phyloP scores from a whole-genome alignment of 2,888 invertebrate genomes.

The Ennomos quercinarius region DNA sequence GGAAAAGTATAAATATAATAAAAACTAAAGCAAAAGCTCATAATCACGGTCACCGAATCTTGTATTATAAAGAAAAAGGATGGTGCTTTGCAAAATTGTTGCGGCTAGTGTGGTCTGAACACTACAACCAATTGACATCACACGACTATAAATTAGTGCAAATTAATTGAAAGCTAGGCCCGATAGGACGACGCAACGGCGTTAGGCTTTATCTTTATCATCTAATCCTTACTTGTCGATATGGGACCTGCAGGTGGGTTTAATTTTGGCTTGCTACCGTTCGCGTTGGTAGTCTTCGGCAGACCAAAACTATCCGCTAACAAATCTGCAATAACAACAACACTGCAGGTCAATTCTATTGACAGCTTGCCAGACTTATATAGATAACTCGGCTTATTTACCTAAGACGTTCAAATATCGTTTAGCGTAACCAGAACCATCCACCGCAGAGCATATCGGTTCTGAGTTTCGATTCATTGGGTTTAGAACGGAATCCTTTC shows the following conservation, averaged over 20 bases:
- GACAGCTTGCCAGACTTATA: conserved; percentile 11
- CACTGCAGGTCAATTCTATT: conserved; percentile 54
- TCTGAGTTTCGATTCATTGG: no score
- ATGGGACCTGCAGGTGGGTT: conserved; percentile 57
- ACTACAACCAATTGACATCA: conserved; percentile 33
- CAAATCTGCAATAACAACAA: conserved; percentile 73
- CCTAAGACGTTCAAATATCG: no score
- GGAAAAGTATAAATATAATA: no score
- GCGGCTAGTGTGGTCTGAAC: conserved; percentile 57
- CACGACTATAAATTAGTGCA: conserved; percentile 30
- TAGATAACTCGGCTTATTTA: not conserved
- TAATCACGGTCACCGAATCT: conserved; percentile 14
- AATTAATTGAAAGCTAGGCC: conserved; percentile 30
- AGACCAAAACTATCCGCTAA: conserved; percentile 79
- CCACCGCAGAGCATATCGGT: no score
- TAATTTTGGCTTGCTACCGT: conserved; percentile 68
- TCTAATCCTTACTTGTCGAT: conserved; percentile 68
- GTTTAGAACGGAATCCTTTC: no score
- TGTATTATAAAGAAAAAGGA: conserved; percentile 5
- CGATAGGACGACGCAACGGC: conserved; percentile 10
- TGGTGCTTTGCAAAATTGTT: conserved; percentile 52
- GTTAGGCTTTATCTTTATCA: conserved; percentile 14
- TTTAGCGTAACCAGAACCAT: no score
- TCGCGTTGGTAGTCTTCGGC: conserved; percentile 61
- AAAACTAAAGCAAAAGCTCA: conserved; percentile 25